Conservation (phyloP, 1,140 invertebrate species). For the Aphelinus atriplicis region DNA sequence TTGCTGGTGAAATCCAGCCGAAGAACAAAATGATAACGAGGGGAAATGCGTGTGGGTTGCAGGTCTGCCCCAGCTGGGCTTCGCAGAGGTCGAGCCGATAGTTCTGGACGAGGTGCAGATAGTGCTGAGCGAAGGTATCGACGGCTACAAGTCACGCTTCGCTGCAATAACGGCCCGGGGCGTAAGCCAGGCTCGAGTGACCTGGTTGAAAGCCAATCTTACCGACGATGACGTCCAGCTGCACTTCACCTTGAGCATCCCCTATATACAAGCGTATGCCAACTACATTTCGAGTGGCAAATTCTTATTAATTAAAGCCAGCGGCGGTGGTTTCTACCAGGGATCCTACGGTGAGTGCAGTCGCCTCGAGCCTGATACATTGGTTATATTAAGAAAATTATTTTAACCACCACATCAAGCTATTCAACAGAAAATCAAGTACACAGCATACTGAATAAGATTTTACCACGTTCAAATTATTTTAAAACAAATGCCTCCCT, state of each 20-base stretch:
- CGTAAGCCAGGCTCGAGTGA: conserved; percentile 79
- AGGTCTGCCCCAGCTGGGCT: conserved; percentile 61
- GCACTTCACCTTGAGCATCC: conserved; percentile 80
- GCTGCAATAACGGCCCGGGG: conserved; percentile 81
- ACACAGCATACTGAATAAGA: too few relatives aligned
- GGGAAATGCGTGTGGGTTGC: not conserved
- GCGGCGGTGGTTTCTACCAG: conserved; percentile 85
- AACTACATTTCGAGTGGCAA: conserved; percentile 82
- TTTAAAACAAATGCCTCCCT: too few relatives aligned
- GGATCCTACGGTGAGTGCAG: conserved; percentile 78
- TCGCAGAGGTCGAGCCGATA: conserved; percentile 75
- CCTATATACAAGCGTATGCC: conserved; percentile 78
- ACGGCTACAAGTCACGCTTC: conserved; percentile 82
- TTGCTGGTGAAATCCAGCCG: too few relatives aligned
- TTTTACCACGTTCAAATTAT: too few relatives aligned
- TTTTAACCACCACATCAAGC: too few relatives aligned
- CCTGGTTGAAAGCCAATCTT: conserved; percentile 71
- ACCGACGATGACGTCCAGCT: conserved; percentile 76
- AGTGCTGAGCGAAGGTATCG: conserved; percentile 76
- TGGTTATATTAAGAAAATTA: too few relatives aligned
- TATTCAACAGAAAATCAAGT: too few relatives aligned
- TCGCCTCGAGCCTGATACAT: too few relatives aligned
- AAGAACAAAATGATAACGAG: too few relatives aligned
- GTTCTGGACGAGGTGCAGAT: conserved; percentile 82
- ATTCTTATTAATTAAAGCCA: conserved; percentile 80